Evolutionary conservation across 2,888 invertebrate genomes (phyloP).

Genomic region (Amorpha juglandis): DNA sequence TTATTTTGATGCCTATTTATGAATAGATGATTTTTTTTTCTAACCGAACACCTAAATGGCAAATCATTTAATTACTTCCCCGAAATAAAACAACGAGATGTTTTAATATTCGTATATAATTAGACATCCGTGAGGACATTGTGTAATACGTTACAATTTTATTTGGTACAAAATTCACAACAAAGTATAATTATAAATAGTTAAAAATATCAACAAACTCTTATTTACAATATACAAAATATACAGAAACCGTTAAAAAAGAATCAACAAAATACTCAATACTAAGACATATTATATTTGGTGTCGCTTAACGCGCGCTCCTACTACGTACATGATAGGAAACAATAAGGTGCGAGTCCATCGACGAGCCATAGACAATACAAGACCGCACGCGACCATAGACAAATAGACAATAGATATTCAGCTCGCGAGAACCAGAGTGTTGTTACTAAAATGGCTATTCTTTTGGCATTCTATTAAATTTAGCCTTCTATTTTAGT

Average conservation of each 20-base stretch:
- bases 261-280: constrained; percentile 64
- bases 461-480: too few relatives aligned
- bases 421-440: background rate
- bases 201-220: constrained; percentile 79
- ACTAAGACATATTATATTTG: constrained; percentile 39
- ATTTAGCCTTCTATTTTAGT: too few relatives aligned
- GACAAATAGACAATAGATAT: background rate
- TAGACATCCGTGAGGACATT: constrained; percentile 37
- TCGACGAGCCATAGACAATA: background rate
- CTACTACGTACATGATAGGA: constrained; percentile 13
- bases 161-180: constrained; percentile 83
- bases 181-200: constrained; percentile 78
- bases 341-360: background rate
- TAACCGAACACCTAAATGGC: too few relatives aligned
- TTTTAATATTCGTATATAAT: constrained; percentile 47
- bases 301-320: constrained; percentile 26
- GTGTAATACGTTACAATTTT: constrained; percentile 57
- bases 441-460: too few relatives aligned
- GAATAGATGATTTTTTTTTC: too few relatives aligned
- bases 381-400: background rate
- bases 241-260: constrained; percentile 73
- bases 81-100: constrained; percentile 39
- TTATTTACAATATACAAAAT: constrained; percentile 81
- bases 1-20: too few relatives aligned
- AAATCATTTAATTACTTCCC: too few relatives aligned